These are phyloP conservation scores for Chelmon rostratus DNA, from an alignment of 2,797 vertebrate genomes.

Conservation along the genomic window DNA sequence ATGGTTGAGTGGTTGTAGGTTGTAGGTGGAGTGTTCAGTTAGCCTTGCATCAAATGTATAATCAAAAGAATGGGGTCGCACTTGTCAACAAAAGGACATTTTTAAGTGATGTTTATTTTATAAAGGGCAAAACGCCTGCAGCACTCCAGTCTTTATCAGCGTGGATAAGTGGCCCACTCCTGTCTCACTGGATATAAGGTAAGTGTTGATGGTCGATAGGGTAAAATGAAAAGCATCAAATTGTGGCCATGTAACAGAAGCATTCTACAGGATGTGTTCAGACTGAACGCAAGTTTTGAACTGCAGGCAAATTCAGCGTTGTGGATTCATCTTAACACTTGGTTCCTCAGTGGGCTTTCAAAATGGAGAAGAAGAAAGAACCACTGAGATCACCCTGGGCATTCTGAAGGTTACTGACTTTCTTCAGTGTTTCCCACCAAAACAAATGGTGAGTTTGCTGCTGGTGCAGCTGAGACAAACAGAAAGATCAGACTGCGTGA, in stretches of 20 bases:
- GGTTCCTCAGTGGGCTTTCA: not conserved
- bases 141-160: constrained; percentile 18
- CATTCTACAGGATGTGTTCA: not conserved
- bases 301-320: not conserved
- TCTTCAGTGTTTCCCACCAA: not conserved
- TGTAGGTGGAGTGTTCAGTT: constrained; percentile 30
- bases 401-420: not conserved
- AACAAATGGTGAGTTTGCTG: not conserved
- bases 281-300: not conserved
- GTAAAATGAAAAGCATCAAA: not conserved
- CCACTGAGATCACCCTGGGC: not conserved
- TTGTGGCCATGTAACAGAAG: not conserved
- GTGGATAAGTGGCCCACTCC: constrained; percentile 13
- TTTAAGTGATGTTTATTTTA: constrained; percentile 46
- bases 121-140: constrained; percentile 15
- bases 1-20: constrained; percentile 30
- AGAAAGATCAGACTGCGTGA: not conserved
- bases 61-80: constrained; percentile 8
- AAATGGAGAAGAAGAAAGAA: not conserved
- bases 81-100: constrained; percentile 16
- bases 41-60: constrained; percentile 17
- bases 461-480: not conserved
- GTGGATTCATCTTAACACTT: not conserved
- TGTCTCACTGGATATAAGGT: constrained; percentile 21
- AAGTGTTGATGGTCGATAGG: not conserved